Evolutionary conservation across 2,113 vertebrate genomes (phyloP).

Genomic region (Canis aureus): DNA sequence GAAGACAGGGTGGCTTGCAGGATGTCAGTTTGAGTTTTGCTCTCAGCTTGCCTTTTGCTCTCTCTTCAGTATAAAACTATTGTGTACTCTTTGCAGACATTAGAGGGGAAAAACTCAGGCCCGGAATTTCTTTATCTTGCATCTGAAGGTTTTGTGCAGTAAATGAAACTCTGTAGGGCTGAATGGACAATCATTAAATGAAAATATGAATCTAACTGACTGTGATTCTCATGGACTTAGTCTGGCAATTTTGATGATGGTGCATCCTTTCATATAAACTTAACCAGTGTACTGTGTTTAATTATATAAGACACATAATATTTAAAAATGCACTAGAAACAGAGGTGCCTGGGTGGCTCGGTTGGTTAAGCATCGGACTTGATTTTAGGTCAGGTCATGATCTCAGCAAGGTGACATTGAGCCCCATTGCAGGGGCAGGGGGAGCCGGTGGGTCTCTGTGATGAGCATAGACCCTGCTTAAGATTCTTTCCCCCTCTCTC

Average conservation of each 20-base stretch:
- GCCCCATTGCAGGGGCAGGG: neutral
- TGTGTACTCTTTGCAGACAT: neutral
- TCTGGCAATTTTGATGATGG: neutral
- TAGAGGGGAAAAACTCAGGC: neutral
- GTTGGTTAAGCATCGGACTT: neutral
- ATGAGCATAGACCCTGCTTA: neutral
- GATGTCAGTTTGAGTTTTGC: neutral
- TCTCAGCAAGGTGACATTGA: neutral
- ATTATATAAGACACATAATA: neutral
- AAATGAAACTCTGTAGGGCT: neutral
- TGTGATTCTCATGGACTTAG: neutral
- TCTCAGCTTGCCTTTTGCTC: neutral
- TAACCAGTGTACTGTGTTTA: neutral
- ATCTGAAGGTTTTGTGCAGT: neutral
- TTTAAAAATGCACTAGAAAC: neutral
- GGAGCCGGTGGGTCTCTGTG: neutral
- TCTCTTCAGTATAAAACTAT: neutral
- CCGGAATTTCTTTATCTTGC: neutral
- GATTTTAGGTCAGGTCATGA: neutral
- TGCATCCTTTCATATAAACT: neutral
- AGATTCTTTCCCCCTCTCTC: neutral
- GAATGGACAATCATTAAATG: neutral
- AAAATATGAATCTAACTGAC: neutral
- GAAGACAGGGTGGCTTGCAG: neutral
- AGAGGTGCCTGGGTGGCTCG: neutral